Evolutionary conservation across 1,140 invertebrate genomes (phyloP), one percentile per base, ranked within the genome.

Genomic region (Lepidurus arcticus): DNA sequence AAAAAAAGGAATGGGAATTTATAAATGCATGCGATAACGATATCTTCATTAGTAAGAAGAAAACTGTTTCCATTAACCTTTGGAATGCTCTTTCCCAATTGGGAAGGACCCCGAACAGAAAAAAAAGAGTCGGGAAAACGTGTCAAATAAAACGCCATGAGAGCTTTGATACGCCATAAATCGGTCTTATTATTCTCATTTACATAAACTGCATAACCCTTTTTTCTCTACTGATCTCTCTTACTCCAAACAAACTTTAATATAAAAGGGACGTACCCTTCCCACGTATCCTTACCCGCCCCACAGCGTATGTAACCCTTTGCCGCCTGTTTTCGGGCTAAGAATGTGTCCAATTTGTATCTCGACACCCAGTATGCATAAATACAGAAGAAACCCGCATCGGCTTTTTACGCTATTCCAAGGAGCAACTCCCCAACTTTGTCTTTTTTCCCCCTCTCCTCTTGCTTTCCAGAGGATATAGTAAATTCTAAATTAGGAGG

Each of bases 291-390:
- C 5, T 65, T 65, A 21, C 47, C 47, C 47, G 21, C n/a, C 53
- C 53, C 21, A 65, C 13, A 65, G 21, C 53, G 21, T 21, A 65
- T 21, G 7, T 21, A 16, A 65, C 16, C 53, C 53, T 65, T 21
- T 21, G 21, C 53, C 6, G 53, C 53, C 45, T 21, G 53, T 65
- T 65, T 65, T 21, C 1, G 13, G 53, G 53, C 53, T 65, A 65
- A 65, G 53, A 65, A 65, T 65, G 53, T 65, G 53, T 65, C 21
- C 53, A 65, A 65, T 65, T 65, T 65, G 53, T 65, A 65, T 65
- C 53, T 13, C 21, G 53, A 65, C 53, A 65, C 53, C 53, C 53
- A 21, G n/a, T 21, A 1, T 65, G 53, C 53, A 65, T 65, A 65
- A 65, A 65, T 21, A 65, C 53, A 65, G 53, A 65, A 65, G 53